Percentiles rank a stretch among this genome's conserved stretches.
phyloP scores from a whole-genome alignment of 23 tunicate species.

The Diplosoma virens region DNA sequence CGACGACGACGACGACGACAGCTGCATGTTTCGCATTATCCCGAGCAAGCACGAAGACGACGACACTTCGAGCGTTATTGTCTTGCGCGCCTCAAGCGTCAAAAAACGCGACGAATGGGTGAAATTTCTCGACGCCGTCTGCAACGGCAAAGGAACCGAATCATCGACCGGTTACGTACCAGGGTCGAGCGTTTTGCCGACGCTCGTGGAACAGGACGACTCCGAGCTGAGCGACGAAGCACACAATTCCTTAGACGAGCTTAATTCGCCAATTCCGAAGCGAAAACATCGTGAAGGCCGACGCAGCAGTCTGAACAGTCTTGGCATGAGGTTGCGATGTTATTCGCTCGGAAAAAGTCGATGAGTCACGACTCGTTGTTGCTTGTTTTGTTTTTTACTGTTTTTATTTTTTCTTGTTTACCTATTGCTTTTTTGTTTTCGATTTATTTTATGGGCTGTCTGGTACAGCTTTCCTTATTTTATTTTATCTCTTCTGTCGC shows the following conservation, averaged over 20 bases:
- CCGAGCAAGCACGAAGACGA: slow-evolving; percentile 55
- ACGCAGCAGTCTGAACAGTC: slow-evolving; percentile 34
- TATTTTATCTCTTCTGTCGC: too few species aligned
- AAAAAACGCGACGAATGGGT: slow-evolving; percentile 71
- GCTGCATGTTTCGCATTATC: slow-evolving; percentile 29
- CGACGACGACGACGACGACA: slow-evolving; percentile 45
- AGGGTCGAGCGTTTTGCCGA: slow-evolving; percentile 58
- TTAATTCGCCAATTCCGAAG: slow-evolving; percentile 37
- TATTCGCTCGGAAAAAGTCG: slow-evolving; percentile 9
- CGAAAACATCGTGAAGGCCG: slow-evolving; percentile 45
- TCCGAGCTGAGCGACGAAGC: slow-evolving; percentile 18
- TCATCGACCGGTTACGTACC: slow-evolving; percentile 35
- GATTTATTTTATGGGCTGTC: too few species aligned
- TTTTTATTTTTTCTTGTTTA: not conserved
- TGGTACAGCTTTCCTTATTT: too few species aligned
- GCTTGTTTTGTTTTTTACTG: not conserved
- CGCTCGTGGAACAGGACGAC: slow-evolving; percentile 48
- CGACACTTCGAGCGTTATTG: slow-evolving; percentile 23
- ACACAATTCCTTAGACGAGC: slow-evolving; percentile 22
- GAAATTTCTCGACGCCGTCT: slow-evolving; percentile 22
- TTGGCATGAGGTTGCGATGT: slow-evolving; percentile 32
- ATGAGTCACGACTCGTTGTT: not conserved
- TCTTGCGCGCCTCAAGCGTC: slow-evolving; percentile 25
- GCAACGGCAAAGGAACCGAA: slow-evolving; percentile 6
- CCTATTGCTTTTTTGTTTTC: too few species aligned